Evolutionary conservation across 2,888 invertebrate genomes (phyloP).

Genomic region (Epinotia brunnichana): DNA sequence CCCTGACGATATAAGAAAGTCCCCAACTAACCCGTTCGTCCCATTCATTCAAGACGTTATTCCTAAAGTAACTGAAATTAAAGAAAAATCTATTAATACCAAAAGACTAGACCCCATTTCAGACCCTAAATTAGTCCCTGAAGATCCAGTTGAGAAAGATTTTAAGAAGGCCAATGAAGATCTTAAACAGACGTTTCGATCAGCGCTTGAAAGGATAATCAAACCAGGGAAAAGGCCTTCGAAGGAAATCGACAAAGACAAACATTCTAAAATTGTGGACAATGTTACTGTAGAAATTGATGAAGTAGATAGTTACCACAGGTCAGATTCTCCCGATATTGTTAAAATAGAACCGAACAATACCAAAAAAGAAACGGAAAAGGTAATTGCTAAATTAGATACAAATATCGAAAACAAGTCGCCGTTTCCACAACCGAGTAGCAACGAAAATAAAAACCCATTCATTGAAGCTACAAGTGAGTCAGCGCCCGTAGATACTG

Average conservation of each 20-base stretch:
- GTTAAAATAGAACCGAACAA: not conserved
- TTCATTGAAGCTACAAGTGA: slow-evolving; percentile 46
- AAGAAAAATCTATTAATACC: slow-evolving; percentile 48
- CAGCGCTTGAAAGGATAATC: slow-evolving; percentile 71
- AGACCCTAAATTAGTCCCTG: slow-evolving; percentile 8
- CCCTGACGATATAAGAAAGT: slow-evolving; percentile 59
- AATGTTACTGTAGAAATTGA: slow-evolving; percentile 9
- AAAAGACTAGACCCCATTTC: not conserved
- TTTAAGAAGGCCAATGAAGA: slow-evolving; percentile 72
- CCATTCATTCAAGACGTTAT: slow-evolving; percentile 46
- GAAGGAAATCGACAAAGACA: slow-evolving; percentile 43
- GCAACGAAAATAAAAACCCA: slow-evolving; percentile 47
- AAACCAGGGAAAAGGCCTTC: slow-evolving; percentile 52
- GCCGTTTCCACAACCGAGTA: slow-evolving; percentile 9
- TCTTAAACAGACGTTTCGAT: slow-evolving; percentile 69
- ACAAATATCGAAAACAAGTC: not conserved
- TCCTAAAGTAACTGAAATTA: slow-evolving; percentile 42
- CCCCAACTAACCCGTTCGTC: slow-evolving; percentile 49
- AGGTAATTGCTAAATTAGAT: not conserved
- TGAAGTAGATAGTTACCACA: not conserved
- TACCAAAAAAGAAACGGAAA: not conserved
- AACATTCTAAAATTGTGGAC: slow-evolving; percentile 19
- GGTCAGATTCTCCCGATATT: slow-evolving; percentile 2
- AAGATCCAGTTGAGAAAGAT: slow-evolving; percentile 59
- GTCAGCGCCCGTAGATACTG: slow-evolving; percentile 25